Evolutionary conservation across 2,113 vertebrate species (phyloP).

Genomic region (Mormyrus lacerda): DNA sequence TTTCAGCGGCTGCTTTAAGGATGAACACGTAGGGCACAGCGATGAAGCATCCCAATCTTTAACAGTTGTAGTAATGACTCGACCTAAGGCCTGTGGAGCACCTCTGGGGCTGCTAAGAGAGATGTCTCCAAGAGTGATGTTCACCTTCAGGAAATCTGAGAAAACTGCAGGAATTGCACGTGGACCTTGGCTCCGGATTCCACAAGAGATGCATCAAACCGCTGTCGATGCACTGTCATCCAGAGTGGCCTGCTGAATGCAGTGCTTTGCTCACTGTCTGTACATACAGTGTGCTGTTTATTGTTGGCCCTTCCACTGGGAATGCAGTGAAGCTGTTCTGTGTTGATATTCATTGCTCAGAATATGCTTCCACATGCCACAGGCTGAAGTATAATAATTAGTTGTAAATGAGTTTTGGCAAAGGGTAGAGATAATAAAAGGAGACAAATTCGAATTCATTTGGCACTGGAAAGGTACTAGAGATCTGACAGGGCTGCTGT

Average conservation of each 20-base stretch:
- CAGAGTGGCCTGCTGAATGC: not conserved
- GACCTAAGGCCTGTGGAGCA: not conserved
- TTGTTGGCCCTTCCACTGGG: not conserved
- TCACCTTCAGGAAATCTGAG: not conserved
- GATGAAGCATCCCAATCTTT: not conserved
- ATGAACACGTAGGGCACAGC: not conserved
- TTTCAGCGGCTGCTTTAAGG: not conserved
- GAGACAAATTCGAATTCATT: not conserved
- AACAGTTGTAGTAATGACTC: not conserved
- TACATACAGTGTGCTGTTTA: not conserved
- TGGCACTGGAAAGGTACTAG: not conserved
- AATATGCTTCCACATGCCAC: not conserved
- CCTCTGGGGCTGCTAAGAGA: not conserved
- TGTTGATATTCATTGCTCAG: not conserved
- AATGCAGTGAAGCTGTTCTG: not conserved
- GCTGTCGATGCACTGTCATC: not conserved
- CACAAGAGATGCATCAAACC: not conserved
- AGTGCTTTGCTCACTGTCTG: not conserved
- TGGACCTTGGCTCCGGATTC: not conserved
- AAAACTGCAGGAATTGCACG: not conserved
- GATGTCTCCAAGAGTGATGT: not conserved
- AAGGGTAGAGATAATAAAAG: not conserved
- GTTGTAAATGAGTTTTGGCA: slow-evolving; percentile 8
- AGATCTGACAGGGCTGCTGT: not conserved
- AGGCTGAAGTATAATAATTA: not conserved